Evolutionary conservation across 2,888 invertebrate genomes (phyloP), one percentile per base, ranked within the genome.

Genomic region (Drosophila nigritarsus): DNA sequence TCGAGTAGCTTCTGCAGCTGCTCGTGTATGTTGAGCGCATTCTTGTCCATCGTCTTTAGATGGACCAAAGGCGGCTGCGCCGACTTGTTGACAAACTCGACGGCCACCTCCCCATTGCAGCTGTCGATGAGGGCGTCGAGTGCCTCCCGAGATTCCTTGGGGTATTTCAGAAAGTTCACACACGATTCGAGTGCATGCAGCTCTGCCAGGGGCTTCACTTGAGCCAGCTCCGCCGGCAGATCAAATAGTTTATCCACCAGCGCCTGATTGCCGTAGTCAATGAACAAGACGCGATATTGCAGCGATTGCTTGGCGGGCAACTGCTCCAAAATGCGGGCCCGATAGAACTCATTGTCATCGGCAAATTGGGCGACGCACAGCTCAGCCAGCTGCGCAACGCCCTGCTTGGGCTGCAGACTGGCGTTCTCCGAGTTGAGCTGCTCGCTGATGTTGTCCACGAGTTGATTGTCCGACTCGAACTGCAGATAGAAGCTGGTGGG

Each of bases 271-370:
- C 96, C 96, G 82, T 95, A 96, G 90, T 96, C 96, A 6, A 96
- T 94, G 83, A 96, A 96, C 7, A 96, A 94, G 0, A 97, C 96
- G 0, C 96, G 96, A 0, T 95, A 96, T 36, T 96, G 78, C 18
- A 79, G 63, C 42, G 75, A 29, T 5, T 68, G 9, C 95, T 71
- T 53, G 3, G 68, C 95, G 75, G 95, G 80, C 75, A 81, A 15
- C 20, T 74, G 50, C 86, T 97, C 97, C 45, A 98, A 94, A 11
- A 99, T 95, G 89, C 96, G 95, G 0, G 98, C 98, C 69, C 99
- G 94, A 92, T 99, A 99, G 97, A 98, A 98, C 72, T 95, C 95
- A 7, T 96, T 95, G 91, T 98, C 98, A 0, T 95, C 95, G 1
- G 95, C 94, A 92, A 97, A 98, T 80, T 96, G 95, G 0, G 98